These are phyloP conservation scores for Nannoperca australis DNA, from an alignment of 2,797 vertebrate species.

Conservation along the genomic window DNA sequence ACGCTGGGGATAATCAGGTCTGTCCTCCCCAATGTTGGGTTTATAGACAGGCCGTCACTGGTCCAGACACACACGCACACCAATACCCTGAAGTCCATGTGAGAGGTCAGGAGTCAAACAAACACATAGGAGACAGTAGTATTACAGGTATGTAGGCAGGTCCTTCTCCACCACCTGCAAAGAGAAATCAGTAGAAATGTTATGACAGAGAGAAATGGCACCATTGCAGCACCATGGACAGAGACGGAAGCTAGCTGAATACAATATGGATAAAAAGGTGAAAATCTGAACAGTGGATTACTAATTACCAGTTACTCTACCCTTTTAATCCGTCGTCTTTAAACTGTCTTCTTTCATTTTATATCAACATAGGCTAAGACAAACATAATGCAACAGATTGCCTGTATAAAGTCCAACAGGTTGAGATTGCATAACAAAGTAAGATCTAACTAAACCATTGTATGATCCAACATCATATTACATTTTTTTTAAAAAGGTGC, in stretches of 20 bases:
- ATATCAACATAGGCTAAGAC: background rate
- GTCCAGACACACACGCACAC: constrained; percentile 76
- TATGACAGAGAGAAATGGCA: background rate
- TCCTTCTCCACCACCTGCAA: constrained; percentile 88
- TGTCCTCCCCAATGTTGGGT: constrained; percentile 85
- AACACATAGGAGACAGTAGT: background rate
- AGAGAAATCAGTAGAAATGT: constrained; percentile 23
- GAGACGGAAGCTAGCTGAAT: background rate
- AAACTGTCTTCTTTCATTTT: background rate
- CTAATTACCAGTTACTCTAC: background rate
- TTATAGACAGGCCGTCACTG: constrained; percentile 91
- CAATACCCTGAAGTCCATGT: constrained; percentile 41
- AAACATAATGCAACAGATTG: background rate
- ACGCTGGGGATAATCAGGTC: constrained; percentile 88
- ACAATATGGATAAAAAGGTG: background rate
- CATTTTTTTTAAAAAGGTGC: too few species aligned
- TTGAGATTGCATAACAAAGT: background rate
- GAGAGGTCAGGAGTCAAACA: constrained; percentile 40
- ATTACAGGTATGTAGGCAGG: constrained; percentile 88
- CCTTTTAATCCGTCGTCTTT: background rate
- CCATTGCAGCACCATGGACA: background rate
- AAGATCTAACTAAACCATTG: background rate
- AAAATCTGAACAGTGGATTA: background rate
- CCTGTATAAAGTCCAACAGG: background rate
- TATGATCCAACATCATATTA: background rate